Evolutionary conservation across 2,888 invertebrate species (phyloP), one percentile per base, ranked within the genome.

Genomic region (Diarsia mendica): DNA sequence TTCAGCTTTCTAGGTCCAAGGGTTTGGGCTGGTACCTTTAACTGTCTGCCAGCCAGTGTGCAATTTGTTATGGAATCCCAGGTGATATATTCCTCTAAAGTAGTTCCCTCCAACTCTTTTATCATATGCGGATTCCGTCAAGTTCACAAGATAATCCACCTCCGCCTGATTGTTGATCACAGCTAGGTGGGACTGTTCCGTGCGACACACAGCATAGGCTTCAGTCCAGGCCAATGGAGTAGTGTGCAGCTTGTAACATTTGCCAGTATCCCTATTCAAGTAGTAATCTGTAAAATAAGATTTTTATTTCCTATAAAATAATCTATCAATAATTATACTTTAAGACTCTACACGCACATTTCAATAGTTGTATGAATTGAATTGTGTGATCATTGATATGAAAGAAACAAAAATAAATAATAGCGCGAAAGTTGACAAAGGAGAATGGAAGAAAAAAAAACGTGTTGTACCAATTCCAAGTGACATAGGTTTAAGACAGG

Each of bases 201-300:
- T 87, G 23, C 83, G 85, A 80, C 95, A 95, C 2, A 87, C 79
- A 0, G 84, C 85, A 33, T 91, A 88, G 0, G 95, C 95, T 0
- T 94, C 93, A 0, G 85, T 87, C 95, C 95, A 95, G 53, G 87
- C 92, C 80, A 85, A 80, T 0, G 94, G 93, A 1, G 80, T 87
- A n/a, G 90, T 70, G 75, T 95, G 95, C 58, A 94, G 91, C 74
- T 95, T 95, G 87, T 94, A 95, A 80, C 94, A 95, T 80, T 89
- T 91, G 2, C 91, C 91, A 11, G 60, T 33, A 0, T 67, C 13
- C n/a, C 85, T 84, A 53, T 90, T 87, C 75, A 87, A 93, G 65
- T 80, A 77, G 83, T 95, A 95, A 74, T 87, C 95, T 95, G 88
- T 51, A 90, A 89, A 60, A 28, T 0, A 46, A 46, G 3, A 23